phyloP scores from a whole-genome alignment of 2,797 vertebrate species.

The Rhinophrynus dorsalis region DNA sequence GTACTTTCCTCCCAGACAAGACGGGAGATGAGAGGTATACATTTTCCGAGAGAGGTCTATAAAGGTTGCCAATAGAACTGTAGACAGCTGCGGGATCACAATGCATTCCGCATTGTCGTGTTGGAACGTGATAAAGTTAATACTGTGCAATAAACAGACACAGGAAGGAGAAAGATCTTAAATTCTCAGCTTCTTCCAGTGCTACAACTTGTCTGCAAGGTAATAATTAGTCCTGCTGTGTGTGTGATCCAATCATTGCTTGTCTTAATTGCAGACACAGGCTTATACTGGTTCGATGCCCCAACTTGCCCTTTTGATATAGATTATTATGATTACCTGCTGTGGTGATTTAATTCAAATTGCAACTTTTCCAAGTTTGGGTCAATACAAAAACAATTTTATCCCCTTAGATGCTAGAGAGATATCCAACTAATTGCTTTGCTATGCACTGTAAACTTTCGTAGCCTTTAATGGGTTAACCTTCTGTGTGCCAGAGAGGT shows the following conservation, averaged over 20 bases:
- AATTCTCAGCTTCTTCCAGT: background rate
- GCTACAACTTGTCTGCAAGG: constrained; percentile 5
- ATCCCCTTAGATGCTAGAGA: too few species aligned
- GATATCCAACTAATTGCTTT: too few species aligned
- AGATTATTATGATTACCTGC: background rate
- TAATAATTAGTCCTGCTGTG: constrained; percentile 29
- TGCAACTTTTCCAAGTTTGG: too few species aligned
- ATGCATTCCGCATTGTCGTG: background rate
- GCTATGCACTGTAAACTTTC: too few species aligned
- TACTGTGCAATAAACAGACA: background rate
- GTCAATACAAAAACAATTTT: too few species aligned
- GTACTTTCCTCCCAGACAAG: background rate
- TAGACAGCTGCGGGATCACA: too few species aligned
- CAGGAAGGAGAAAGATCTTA: background rate
- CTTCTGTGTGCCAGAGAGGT: too few species aligned
- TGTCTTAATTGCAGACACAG: constrained; percentile 12
- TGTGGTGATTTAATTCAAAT: too few species aligned
- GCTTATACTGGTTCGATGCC: background rate
- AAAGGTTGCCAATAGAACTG: too few species aligned
- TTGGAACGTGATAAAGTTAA: background rate
- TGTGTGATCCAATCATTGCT: constrained; percentile 39
- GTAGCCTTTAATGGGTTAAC: too few species aligned
- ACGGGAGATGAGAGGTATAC: too few species aligned
- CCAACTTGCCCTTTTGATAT: background rate
- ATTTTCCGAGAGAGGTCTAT: too few species aligned